Percentiles rank a stretch among this genome's conserved stretches.
phyloP scores from a whole-genome alignment of 2,888 invertebrate species.

The Crioceris asparagi region DNA sequence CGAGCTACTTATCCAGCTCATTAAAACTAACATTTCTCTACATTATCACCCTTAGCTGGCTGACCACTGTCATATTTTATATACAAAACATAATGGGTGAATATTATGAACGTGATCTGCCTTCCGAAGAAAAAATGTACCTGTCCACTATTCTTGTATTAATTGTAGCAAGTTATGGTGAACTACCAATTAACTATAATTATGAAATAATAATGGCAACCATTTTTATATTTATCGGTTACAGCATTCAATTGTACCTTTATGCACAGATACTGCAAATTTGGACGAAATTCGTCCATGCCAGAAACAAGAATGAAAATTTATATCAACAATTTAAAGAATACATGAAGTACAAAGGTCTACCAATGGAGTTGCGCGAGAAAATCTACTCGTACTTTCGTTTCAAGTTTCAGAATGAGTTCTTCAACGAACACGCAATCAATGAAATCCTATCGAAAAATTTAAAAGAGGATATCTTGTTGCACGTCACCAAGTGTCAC shows the following conservation, averaged over 20 bases:
- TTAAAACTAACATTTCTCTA: not conserved
- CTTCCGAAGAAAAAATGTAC: not conserved
- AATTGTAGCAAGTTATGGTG: not conserved
- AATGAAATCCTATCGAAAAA: constrained; percentile 17
- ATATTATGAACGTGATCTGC: not conserved
- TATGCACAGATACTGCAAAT: constrained; percentile 23
- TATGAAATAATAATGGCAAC: not conserved
- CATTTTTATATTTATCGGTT: not conserved
- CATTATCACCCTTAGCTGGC: not conserved
- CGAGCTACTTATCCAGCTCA: not conserved
- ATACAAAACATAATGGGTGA: not conserved
- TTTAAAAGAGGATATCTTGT: constrained; percentile 28
- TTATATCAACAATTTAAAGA: constrained; percentile 35
- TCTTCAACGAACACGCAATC: constrained; percentile 35
- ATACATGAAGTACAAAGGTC: constrained; percentile 37
- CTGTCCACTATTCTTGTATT: not conserved
- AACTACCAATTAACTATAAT: not conserved
- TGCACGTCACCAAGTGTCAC: constrained; percentile 32
- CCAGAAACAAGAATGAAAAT: constrained; percentile 24
- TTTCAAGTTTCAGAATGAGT: constrained; percentile 35
- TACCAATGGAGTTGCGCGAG: constrained; percentile 32
- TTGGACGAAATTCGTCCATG: constrained; percentile 22
- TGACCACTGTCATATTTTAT: not conserved
- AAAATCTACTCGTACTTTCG: constrained; percentile 34
- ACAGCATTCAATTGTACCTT: not conserved